Percentiles rank a stretch among this genome's conserved stretches.
Conservation (phyloP, 2,797 vertebrate genomes). For the Gallinago solitaria region DNA sequence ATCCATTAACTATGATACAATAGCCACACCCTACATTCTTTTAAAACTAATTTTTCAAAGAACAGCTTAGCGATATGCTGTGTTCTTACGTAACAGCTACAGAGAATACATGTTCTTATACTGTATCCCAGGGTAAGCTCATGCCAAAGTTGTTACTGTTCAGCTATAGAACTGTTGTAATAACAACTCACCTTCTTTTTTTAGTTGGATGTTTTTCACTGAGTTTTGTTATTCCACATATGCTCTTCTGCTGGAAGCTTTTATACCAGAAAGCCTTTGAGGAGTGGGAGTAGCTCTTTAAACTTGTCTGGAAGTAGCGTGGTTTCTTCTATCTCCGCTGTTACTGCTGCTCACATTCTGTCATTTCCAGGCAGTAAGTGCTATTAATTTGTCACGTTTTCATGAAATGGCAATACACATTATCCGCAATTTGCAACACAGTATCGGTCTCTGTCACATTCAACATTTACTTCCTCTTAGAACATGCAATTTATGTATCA, state of each 20-base stretch:
- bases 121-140: not conserved
- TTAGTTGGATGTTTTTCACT: not conserved
- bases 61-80: not conserved
- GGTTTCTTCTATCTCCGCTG: not conserved
- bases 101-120: not conserved
- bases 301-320: not conserved
- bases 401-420: not conserved
- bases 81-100: not conserved
- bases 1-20: not conserved
- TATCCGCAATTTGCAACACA: not conserved
- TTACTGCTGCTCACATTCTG: not conserved
- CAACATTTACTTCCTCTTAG: not conserved
- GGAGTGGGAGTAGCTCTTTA: not conserved
- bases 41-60: not conserved
- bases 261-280: conserved; percentile 13
- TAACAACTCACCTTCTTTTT: conserved; percentile 8
- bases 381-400: not conserved
- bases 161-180: not conserved
- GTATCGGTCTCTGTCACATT: not conserved
- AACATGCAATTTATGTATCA: not conserved
- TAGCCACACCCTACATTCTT: not conserved
- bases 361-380: not conserved
- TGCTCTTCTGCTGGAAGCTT: not conserved
- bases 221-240: not conserved
- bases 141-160: not conserved